Percentiles rank a stretch among this genome's conserved stretches.
These are phyloP conservation scores for Artemisiospiza belli DNA, from an alignment of 2,113 vertebrate species.

Conservation along the genomic window DNA sequence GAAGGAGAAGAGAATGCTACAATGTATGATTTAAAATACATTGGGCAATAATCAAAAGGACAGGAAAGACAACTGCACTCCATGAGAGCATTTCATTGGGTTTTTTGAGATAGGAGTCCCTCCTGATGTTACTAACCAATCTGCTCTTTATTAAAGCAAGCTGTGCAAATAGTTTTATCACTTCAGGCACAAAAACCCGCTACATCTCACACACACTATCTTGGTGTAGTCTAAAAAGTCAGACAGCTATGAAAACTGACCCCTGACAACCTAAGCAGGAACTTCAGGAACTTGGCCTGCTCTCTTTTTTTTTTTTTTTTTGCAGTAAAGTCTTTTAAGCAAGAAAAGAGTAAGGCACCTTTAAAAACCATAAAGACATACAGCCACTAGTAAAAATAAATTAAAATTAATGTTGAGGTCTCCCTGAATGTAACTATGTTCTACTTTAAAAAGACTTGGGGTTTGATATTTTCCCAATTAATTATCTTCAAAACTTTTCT, in stretches of 20 bases:
- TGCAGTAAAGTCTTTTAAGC: not conserved
- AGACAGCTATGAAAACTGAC: slow-evolving; percentile 28
- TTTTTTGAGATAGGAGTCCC: not conserved
- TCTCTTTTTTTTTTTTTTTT: not conserved
- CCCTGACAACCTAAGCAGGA: slow-evolving; percentile 9
- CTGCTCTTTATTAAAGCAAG: slow-evolving; percentile 34
- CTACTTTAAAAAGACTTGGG: not conserved
- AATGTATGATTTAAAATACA: not conserved
- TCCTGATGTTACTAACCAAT: not conserved
- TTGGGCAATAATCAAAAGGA: not conserved
- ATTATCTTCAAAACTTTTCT: not conserved
- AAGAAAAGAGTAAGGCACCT: not conserved
- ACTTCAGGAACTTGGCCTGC: not conserved
- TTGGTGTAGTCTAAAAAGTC: not conserved
- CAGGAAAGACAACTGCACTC: not conserved
- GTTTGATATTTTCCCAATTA: not conserved
- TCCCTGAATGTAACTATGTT: not conserved
- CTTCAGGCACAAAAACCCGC: not conserved
- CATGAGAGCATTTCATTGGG: not conserved
- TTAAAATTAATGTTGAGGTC: not conserved
- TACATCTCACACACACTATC: not conserved
- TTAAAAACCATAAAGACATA: not conserved
- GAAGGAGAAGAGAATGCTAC: not conserved
- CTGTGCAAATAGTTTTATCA: slow-evolving; percentile 21
- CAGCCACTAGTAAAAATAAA: not conserved